Percentiles rank a stretch among this genome's conserved stretches.
phyloP scores from a whole-genome alignment of 2,113 vertebrate genomes.

The rabbit (Oryctolagus cuniculus) region DNA sequence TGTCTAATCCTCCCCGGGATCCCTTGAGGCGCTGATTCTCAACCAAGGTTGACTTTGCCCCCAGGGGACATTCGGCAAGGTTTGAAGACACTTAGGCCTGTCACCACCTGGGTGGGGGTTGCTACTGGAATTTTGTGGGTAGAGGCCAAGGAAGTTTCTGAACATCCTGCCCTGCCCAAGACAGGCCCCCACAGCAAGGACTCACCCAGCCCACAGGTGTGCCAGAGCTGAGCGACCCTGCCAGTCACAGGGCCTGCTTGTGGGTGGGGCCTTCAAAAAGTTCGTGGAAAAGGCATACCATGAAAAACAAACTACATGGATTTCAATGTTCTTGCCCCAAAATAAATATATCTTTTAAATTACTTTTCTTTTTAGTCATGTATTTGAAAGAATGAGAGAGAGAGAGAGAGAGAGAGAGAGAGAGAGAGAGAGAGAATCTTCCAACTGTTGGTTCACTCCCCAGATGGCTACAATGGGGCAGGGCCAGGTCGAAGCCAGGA shows the following conservation, averaged over 20 bases:
- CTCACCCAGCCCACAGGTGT: background rate
- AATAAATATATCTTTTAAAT: no score
- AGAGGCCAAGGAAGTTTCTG: background rate
- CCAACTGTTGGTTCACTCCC: no score
- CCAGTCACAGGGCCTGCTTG: rapidly evolving
- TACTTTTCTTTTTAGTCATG: no score
- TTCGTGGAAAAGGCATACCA: no score
- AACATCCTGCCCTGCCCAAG: background rate
- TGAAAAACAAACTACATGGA: no score
- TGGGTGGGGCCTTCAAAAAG: no score
- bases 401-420: no score
- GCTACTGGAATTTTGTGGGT: background rate
- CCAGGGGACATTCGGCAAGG: background rate
- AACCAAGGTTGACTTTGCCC: background rate
- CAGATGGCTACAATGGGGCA: no score
- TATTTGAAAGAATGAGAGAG: no score
- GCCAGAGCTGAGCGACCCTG: background rate
- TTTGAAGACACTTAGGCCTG: background rate
- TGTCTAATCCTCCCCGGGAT: background rate
- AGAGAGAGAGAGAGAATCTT: no score
- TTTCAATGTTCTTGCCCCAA: no score
- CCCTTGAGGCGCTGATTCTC: background rate
- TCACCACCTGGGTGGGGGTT: background rate
- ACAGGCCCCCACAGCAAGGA: background rate
- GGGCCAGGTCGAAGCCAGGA: no score